Percentiles rank a stretch among this genome's conserved stretches.
Evolutionary conservation across 2,113 vertebrate genomes (phyloP).

Genomic region (Isichthys henryi): DNA sequence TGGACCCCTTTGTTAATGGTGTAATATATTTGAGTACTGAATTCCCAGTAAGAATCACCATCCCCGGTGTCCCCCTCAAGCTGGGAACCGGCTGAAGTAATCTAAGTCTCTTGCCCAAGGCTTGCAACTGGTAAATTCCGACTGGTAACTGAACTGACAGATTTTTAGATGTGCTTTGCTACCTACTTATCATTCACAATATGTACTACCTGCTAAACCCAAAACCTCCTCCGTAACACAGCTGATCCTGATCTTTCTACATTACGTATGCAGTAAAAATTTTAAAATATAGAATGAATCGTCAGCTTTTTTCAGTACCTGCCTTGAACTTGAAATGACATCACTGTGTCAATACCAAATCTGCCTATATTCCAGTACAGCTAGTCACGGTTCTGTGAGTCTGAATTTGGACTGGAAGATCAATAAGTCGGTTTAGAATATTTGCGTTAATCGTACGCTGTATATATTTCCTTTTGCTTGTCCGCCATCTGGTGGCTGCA

Average conservation of each 20-base stretch:
- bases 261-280: neutral
- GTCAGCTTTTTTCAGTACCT: neutral
- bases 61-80: neutral
- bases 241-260: neutral
- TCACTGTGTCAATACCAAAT: neutral
- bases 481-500: slow-evolving; percentile 16
- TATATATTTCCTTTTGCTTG: neutral
- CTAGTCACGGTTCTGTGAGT: neutral
- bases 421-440: neutral
- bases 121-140: neutral
- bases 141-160: neutral
- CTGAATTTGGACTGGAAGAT: neutral
- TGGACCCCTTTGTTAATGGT: neutral
- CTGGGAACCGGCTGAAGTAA: neutral
- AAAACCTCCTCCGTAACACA: neutral
- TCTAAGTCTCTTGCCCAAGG: neutral
- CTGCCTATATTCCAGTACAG: neutral
- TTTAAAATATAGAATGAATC: neutral
- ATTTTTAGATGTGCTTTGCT: neutral
- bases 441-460: neutral
- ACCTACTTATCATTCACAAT: neutral
- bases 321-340: neutral
- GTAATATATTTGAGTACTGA: neutral
- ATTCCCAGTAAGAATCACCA: neutral
- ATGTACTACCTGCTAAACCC: neutral